A percentile compares a stretch with the other conserved stretches of the same genome.
phyloP scores from a whole-genome alignment of 2,888 invertebrate genomes.

The Phyto melanocephala region DNA sequence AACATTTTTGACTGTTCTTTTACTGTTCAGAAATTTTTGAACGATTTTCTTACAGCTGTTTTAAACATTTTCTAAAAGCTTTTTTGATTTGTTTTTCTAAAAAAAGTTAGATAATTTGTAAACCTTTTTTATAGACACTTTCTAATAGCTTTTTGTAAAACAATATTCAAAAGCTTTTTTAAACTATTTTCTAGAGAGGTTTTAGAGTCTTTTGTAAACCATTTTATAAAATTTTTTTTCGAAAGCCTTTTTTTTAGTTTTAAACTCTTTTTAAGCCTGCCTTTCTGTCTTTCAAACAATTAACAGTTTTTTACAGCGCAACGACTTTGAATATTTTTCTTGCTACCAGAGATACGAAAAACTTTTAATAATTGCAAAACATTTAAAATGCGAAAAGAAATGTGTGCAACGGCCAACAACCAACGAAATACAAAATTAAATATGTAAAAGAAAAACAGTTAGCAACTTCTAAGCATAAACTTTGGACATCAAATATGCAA shows the following conservation, averaged over 20 bases:
- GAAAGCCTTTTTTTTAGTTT: too few species aligned
- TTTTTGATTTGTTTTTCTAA: too few species aligned
- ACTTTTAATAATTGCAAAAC: conserved; percentile 16
- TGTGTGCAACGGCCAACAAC: background rate
- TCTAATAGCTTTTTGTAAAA: background rate
- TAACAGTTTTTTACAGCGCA: conserved; percentile 42
- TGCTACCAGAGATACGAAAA: background rate
- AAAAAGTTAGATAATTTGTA: too few species aligned
- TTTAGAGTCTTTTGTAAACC: background rate
- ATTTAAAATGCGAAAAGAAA: conserved; percentile 48
- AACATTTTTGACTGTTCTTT: too few species aligned
- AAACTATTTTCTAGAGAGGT: background rate
- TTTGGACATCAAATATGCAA: conserved; percentile 24
- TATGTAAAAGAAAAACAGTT: conserved; percentile 55
- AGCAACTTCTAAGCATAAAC: conserved; percentile 26
- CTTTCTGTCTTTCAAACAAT: conserved; percentile 9
- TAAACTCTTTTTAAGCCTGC: background rate
- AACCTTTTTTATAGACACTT: background rate
- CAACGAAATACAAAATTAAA: conserved; percentile 15
- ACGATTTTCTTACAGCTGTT: background rate
- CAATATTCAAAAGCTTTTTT: background rate
- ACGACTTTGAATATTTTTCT: background rate
- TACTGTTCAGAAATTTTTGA: too few species aligned
- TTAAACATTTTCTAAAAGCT: background rate
- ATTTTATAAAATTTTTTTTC: background rate